A percentile compares a stretch with the other conserved stretches of the same genome.
These are phyloP conservation scores for Nixonia krombeini DNA, from an alignment of 1,140 invertebrate genomes.

Conservation along the genomic window DNA sequence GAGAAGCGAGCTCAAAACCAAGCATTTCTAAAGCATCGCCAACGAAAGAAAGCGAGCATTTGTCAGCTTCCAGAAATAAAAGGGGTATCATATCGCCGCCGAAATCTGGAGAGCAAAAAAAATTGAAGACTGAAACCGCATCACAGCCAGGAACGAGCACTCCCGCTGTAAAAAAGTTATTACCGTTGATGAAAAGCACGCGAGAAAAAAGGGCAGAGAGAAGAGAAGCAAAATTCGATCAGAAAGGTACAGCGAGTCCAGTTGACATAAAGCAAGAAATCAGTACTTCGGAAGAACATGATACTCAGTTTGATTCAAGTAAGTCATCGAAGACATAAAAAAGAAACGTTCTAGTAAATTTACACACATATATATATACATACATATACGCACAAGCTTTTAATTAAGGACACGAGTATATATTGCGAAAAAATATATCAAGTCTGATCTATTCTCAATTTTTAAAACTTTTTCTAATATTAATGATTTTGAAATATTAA, in stretches of 20 bases:
- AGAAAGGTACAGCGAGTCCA: conserved; percentile 38
- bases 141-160: background rate
- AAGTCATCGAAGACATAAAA: too few relatives aligned
- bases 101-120: conserved; percentile 52
- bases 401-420: too few relatives aligned
- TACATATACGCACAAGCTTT: too few relatives aligned
- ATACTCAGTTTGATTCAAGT: conserved; percentile 40
- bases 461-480: too few relatives aligned
- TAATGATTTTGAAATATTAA: too few relatives aligned
- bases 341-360: too few relatives aligned
- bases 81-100: conserved; percentile 54
- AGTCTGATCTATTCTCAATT: too few relatives aligned
- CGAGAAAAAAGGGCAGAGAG: conserved; percentile 58
- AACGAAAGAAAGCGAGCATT: conserved; percentile 60
- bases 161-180: too few relatives aligned
- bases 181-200: conserved; percentile 58
- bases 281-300: conserved; percentile 20
- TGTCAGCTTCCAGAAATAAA: conserved; percentile 47
- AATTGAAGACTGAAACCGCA: conserved; percentile 15
- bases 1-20: conserved; percentile 45
- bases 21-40: too few relatives aligned
- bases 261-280: conserved; percentile 26
- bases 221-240: conserved; percentile 48
- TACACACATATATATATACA: too few relatives aligned
- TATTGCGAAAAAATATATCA: too few relatives aligned